Base-by-base conservation (phyloP, 2,113 vertebrate genomes). In the Labeo rohita region DNA sequence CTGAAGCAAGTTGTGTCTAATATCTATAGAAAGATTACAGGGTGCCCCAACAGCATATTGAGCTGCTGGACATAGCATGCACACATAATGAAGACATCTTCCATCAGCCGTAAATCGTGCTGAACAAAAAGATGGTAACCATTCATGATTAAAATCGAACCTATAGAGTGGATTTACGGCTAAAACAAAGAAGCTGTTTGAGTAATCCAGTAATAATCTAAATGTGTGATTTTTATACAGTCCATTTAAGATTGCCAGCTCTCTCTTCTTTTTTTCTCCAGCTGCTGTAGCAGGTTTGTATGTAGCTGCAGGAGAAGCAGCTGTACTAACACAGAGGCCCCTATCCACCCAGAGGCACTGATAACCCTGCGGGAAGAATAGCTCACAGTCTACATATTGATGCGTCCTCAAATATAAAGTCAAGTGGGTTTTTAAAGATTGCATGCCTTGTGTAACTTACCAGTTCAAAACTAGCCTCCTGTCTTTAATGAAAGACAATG, bases 271-370 rank as follows among this genome's bases (percentile, higher is more conserved):
- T 88, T 85, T 92, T 90, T 88, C 85, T 93, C 92, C 94, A 93
- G 93, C 94, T 94, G 93, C 93, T 93, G 89, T 84, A 90, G 90
- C 92, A 90, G 90, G 89, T 90, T 72, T 91, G 89, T 91, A 85
- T 87, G 83, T 89, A 89, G 76, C 89, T 52, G 70, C 84, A 90
- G 89, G 89, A 83, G 78, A 91, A 89, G 92, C 94, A 94, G 94
- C 94, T 94, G 93, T 81, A 93, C 90, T 90, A 94, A 95, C 93
- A 94, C 11, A 86, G 78, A 83, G 47, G 68, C 56, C 54, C 66
- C 80, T 54, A 81, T 73, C 80, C 66, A 59, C 52, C 75, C 81
- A 80, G 80, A 84, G 54, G 52, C 50, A 79, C 75, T 72, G 86
- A 79, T 68, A 78, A 66, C 63, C 34, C 75, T 74, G 28, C 45